Evolutionary conservation across 2,888 invertebrate genomes (phyloP).

Genomic region (Polia nebulosa): DNA sequence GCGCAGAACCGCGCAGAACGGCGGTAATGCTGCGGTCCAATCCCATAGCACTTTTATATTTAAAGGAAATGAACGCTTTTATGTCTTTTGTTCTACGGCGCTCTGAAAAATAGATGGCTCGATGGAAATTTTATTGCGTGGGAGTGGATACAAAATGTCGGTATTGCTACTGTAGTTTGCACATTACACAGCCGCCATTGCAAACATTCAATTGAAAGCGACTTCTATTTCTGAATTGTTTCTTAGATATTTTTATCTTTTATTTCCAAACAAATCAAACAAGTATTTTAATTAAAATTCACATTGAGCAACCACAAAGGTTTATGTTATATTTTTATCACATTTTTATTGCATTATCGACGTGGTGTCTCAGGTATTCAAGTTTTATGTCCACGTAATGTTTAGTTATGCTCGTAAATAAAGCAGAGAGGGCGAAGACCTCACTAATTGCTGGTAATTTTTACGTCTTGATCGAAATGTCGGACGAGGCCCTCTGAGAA

Average conservation of each 20-base stretch:
- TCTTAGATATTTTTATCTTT: conserved; percentile 10
- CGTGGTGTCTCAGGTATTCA: conserved; percentile 40
- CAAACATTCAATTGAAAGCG: conserved; percentile 28
- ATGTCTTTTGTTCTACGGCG: conserved; percentile 53
- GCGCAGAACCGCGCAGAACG: conserved; percentile 54
- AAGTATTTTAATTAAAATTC: conserved; percentile 45
- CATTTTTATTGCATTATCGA: conserved; percentile 53
- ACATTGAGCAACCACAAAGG: conserved; percentile 33
- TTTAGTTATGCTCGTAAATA: conserved; percentile 56
- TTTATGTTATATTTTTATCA: conserved; percentile 51
- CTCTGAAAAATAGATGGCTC: conserved; percentile 37
- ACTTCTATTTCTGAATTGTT: conserved; percentile 8
- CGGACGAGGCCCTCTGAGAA: conserved; percentile 68
- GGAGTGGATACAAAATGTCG: conserved; percentile 38
- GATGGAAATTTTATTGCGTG: conserved; percentile 36
- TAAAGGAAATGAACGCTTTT: conserved; percentile 57
- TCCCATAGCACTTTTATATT: conserved; percentile 51
- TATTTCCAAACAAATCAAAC: conserved; percentile 34
- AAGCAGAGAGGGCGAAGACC: conserved; percentile 71
- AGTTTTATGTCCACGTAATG: conserved; percentile 45
- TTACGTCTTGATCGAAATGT: conserved; percentile 81
- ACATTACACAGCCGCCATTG: conserved; percentile 1
- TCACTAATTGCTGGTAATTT: conserved; percentile 84
- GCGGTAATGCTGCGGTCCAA: conserved; percentile 63
- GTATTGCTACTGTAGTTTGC: conserved; percentile 7